Evolutionary conservation across 2,113 vertebrate species (phyloP).

Genomic region (Thamnaconus septentrionalis): DNA sequence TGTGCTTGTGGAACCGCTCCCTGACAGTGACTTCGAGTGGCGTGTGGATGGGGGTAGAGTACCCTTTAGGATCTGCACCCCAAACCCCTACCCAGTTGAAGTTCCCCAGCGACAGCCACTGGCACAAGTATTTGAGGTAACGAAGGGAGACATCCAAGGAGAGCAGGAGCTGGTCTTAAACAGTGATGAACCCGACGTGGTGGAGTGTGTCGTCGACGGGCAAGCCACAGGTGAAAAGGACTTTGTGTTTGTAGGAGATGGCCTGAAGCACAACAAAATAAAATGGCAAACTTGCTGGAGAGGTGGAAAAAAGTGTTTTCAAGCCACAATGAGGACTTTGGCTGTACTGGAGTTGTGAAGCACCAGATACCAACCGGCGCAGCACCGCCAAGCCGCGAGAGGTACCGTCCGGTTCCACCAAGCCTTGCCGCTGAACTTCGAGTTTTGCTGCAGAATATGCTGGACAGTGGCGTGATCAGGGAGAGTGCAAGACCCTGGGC

Average conservation of each 20-base stretch:
- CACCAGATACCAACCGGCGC: slow-evolving; percentile 15
- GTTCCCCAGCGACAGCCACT: not conserved
- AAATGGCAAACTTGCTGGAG: not conserved
- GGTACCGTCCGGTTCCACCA: not conserved
- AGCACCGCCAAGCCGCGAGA: slow-evolving; percentile 1
- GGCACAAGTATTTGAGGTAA: not conserved
- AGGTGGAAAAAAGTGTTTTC: slow-evolving; percentile 13
- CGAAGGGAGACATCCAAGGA: not conserved
- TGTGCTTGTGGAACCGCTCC: too few species aligned
- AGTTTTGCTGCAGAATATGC: slow-evolving; percentile 2
- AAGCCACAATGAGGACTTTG: slow-evolving; percentile 30
- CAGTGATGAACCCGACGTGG: not conserved
- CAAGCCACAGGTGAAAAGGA: accelerated
- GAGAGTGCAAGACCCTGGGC: slow-evolving; percentile 23
- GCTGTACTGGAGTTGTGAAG: slow-evolving; percentile 1
- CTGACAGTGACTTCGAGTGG: not conserved
- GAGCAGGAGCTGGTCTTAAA: not conserved
- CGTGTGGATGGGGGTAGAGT: not conserved
- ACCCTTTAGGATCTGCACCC: slow-evolving; percentile 1
- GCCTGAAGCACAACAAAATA: not conserved
- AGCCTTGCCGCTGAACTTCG: slow-evolving; percentile 1
- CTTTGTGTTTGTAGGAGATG: not conserved
- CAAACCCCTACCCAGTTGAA: slow-evolving; percentile 16
- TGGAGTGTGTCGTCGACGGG: not conserved
- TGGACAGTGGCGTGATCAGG: not conserved